Evolutionary conservation across 2,797 vertebrate genomes (phyloP).

Genomic region (Enteromius thamalakanensis): DNA sequence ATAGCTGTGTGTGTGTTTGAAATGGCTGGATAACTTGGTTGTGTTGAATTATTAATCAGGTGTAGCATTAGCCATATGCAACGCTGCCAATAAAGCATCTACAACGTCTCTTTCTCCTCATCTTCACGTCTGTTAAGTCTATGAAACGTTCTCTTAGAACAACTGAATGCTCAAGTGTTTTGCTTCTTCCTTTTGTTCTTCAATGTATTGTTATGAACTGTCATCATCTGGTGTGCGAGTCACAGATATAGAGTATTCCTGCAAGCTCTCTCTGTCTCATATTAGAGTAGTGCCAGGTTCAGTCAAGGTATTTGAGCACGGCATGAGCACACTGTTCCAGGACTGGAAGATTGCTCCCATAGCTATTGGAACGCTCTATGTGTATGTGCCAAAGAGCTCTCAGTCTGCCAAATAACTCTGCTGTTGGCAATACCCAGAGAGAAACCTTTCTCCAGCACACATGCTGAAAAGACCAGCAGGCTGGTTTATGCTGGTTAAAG

Average conservation of each 20-base stretch:
- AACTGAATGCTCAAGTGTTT: background rate
- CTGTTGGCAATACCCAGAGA: constrained; percentile 51
- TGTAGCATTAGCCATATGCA: constrained; percentile 28
- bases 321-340: constrained; percentile 52
- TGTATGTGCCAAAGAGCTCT: constrained; percentile 54
- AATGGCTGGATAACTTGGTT: constrained; percentile 23
- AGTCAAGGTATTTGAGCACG: constrained; percentile 56
- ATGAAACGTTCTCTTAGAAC: background rate
- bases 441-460: constrained; percentile 13
- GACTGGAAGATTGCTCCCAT: constrained; percentile 43
- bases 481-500: constrained; percentile 8
- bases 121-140: background rate
- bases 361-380: constrained; percentile 53
- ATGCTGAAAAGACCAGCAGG: constrained; percentile 10
- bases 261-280: constrained; percentile 27
- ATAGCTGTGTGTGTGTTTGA: background rate
- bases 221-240: background rate
- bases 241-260: constrained; percentile 10
- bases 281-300: constrained; percentile 47
- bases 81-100: constrained; percentile 21
- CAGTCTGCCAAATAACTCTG: constrained; percentile 54
- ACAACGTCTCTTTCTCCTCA: background rate
- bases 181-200: background rate
- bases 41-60: constrained; percentile 42
- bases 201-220: constrained; percentile 12